Evolutionary conservation across 2,113 vertebrate species (phyloP).

Genomic region (Odocoileus hemionus): DNA sequence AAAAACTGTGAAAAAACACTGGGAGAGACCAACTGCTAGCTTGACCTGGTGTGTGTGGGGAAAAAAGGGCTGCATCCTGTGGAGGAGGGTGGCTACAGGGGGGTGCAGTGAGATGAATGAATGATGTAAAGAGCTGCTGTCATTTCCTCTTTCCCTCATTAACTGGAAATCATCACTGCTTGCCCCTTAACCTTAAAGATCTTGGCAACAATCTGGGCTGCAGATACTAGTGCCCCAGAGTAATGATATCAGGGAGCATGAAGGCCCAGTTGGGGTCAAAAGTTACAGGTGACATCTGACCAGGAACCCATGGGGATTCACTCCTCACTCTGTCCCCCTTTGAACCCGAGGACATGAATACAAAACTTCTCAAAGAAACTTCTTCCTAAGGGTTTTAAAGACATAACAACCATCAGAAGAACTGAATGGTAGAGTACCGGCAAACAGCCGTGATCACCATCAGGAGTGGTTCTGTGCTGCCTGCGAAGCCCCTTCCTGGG

Average conservation of each 20-base stretch:
- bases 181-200: neutral
- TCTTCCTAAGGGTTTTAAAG: neutral
- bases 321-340: neutral
- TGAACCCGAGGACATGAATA: neutral
- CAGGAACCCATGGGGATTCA: neutral
- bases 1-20: neutral
- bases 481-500: neutral
- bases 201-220: neutral
- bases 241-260: neutral
- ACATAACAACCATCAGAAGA: neutral
- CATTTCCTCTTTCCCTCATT: neutral
- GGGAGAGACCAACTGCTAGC: neutral
- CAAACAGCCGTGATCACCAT: neutral
- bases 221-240: neutral
- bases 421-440: neutral
- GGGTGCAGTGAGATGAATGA: neutral
- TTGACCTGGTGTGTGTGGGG: neutral
- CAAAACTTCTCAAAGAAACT: neutral
- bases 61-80: neutral
- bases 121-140: neutral
- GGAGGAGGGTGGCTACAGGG: no score
- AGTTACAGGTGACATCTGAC: neutral
- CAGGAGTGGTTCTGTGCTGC: neutral
- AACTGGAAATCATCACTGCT: neutral
- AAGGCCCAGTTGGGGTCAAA: neutral